Base-by-base conservation (phyloP, 2,113 vertebrate genomes). In the Nyctibius bracteatus region DNA sequence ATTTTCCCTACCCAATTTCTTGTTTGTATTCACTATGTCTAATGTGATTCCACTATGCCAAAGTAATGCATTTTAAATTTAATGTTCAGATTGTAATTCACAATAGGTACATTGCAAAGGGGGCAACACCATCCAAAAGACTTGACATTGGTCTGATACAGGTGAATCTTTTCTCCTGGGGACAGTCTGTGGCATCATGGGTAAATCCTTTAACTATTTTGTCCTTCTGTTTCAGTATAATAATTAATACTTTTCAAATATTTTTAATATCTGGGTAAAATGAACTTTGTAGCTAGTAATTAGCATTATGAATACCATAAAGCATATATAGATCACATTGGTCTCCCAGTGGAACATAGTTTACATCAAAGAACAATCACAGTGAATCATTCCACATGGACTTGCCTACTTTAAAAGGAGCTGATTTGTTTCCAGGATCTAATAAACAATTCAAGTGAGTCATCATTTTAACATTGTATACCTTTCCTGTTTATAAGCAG, bases 401-500 rank as follows among this genome's bases (percentile, higher is more conserved):
- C 23, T 93, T 90, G 55, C 22, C 68, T 91, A 44, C 37, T 94
- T 92, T 83, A 71, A 86, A 90, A 83, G 46, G 46, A 75, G 67
- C 18, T 81, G 35, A 71, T 86, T 90, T 96, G 58, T 95, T 97
- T 95, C 93, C 95, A 94, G 73, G 44, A 10, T 95, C 84, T 71
- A 87, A 82, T 70, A 96, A 90, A 95, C 95, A 95, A 91, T 82
- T 91, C 54, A 93, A 92, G 62, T 96, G 96, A 97, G 85, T 95
- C 91, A 96, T 57, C 75, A 86, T 89, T 97, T 96, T 96, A 91
- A 90, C 82, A 92, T 46, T 93, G 80, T 95, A 92, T 95, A 97
- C 77, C 81, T 97, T 97, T 97, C 94, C 95, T 97, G 96, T 96
- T 97, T 97, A 95, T 94, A 91, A 90, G 87, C 52, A 83, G 75